These are phyloP conservation scores for Hyposoter dolosus DNA, from an alignment of 2,888 invertebrate genomes.

Conservation along the genomic window DNA sequence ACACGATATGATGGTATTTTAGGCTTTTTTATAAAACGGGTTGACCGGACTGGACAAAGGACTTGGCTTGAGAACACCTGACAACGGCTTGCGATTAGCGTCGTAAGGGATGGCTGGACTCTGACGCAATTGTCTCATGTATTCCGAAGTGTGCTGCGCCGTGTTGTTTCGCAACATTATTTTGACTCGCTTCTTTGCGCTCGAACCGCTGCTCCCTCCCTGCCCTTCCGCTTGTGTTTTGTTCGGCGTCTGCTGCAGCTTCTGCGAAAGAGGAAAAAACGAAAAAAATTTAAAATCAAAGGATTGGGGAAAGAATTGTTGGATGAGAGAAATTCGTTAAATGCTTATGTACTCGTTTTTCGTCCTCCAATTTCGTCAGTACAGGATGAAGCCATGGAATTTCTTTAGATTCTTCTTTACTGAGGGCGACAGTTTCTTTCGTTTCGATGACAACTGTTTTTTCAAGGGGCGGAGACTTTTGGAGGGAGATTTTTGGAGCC, in stretches of 20 bases:
- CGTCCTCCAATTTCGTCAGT: constrained; percentile 73
- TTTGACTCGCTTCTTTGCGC: constrained; percentile 89
- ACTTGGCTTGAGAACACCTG: constrained; percentile 90
- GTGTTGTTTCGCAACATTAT: constrained; percentile 90
- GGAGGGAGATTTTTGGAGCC: constrained; percentile 14
- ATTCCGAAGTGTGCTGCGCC: constrained; percentile 90
- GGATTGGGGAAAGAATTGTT: not conserved
- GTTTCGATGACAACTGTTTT: constrained; percentile 9
- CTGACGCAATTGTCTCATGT: constrained; percentile 89
- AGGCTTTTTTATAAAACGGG: constrained; percentile 89
- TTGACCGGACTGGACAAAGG: constrained; percentile 90
- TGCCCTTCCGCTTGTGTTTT: constrained; percentile 48
- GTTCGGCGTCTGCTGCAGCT: constrained; percentile 42
- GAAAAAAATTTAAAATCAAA: not conserved
- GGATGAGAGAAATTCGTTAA: not conserved
- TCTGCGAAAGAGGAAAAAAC: constrained; percentile 50
- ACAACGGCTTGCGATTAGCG: constrained; percentile 88
- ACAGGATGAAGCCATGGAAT: constrained; percentile 73
- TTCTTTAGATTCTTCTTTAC: constrained; percentile 44
- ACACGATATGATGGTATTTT: constrained; percentile 9
- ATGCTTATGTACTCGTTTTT: constrained; percentile 72
- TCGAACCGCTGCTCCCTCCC: constrained; percentile 55
- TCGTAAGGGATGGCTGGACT: constrained; percentile 93
- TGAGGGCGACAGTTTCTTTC: not conserved
- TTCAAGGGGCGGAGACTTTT: constrained; percentile 6